Evolutionary conservation across 2,113 vertebrate species (phyloP).

Genomic region (Tapirus terrestris): DNA sequence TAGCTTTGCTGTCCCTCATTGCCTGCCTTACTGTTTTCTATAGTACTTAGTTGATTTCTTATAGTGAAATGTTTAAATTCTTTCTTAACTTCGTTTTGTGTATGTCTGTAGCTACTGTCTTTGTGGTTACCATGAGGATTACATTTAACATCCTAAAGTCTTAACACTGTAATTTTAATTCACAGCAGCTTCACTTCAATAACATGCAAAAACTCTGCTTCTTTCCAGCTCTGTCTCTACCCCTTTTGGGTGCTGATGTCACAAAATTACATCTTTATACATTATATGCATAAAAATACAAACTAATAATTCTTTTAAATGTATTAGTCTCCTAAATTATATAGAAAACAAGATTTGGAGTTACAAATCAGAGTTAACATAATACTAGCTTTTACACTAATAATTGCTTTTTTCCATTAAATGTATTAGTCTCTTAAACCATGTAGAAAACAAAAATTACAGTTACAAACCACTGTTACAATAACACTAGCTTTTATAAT

Average conservation of each 20-base stretch:
- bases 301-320: background rate
- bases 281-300: background rate
- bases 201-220: background rate
- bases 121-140: background rate
- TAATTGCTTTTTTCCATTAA: background rate
- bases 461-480: background rate
- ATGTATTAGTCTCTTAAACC: background rate
- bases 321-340: background rate
- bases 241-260: background rate
- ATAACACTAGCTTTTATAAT: background rate
- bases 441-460: background rate
- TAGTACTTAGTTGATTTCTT: background rate
- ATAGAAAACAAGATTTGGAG: background rate
- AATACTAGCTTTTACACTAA: background rate
- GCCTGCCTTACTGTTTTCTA: background rate
- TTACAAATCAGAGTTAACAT: background rate
- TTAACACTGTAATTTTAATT: background rate
- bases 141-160: background rate
- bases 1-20: background rate
- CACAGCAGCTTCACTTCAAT: background rate
- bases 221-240: background rate
- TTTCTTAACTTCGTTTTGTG: background rate
- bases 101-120: background rate
- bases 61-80: background rate
- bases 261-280: background rate